A percentile compares a stretch with the other conserved stretches of the same genome.
Conservation (phyloP, 2,113 vertebrate genomes). For the Isurus oxyrinchus region DNA sequence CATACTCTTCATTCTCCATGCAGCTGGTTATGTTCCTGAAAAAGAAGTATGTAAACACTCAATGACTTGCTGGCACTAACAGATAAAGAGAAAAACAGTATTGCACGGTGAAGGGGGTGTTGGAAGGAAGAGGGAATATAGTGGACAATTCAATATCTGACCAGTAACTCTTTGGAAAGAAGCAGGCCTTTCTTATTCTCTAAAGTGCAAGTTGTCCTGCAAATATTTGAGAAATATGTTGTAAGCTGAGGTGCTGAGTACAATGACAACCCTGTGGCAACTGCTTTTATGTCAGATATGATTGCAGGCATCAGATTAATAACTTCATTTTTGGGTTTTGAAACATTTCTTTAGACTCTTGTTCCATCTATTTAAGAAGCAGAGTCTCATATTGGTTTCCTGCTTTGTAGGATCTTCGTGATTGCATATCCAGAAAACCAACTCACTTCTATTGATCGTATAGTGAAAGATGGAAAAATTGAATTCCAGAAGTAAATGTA, state of each 20-base stretch:
- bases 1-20: conserved; percentile 10
- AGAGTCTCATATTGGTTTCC: neutral
- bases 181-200: neutral
- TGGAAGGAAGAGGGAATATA: too few relatives aligned
- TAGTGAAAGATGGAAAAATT: neutral
- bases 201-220: neutral
- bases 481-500: neutral
- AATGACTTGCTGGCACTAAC: conserved; percentile 24
- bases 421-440: neutral
- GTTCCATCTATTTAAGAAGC: neutral
- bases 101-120: neutral
- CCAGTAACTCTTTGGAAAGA: neutral
- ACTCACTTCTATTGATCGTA: neutral
- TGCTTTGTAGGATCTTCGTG: neutral
- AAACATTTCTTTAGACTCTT: neutral
- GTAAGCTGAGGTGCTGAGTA: neutral
- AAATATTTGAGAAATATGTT: neutral
- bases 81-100: neutral
- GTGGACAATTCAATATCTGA: neutral
- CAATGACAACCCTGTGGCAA: neutral
- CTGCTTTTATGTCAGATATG: neutral
- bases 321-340: neutral
- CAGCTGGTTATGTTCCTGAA: conserved; percentile 25
- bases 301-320: neutral
- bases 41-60: neutral